Conservation (phyloP, 2,888 invertebrate genomes). For the Pseudolycoriella hygida region DNA sequence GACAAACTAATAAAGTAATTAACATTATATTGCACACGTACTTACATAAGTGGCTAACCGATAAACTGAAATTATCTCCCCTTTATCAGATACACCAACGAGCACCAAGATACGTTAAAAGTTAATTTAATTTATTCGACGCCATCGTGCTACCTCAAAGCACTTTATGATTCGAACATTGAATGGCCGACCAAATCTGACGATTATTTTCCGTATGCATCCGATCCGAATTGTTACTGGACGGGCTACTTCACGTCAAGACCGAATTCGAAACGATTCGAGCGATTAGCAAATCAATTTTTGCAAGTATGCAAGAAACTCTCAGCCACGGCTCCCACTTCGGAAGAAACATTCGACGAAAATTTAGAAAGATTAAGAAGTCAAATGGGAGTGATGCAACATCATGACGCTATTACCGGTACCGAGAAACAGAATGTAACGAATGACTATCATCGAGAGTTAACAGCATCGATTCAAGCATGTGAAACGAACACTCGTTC, state of each 20-base stretch:
- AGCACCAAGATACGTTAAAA: constrained; percentile 37
- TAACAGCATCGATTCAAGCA: constrained; percentile 47
- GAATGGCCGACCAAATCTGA: constrained; percentile 57
- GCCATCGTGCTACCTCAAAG: constrained; percentile 68
- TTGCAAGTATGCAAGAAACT: constrained; percentile 35
- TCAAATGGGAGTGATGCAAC: constrained; percentile 74
- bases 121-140: constrained; percentile 73
- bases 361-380: constrained; percentile 42
- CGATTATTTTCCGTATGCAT: constrained; percentile 87
- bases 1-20: constrained; percentile 74
- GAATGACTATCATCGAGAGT: constrained; percentile 63
- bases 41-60: too few relatives aligned
- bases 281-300: constrained; percentile 55
- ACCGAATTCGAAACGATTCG: constrained; percentile 62
- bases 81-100: constrained; percentile 43
- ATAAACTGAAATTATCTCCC: too few relatives aligned
- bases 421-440: constrained; percentile 79
- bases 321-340: constrained; percentile 31
- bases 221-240: constrained; percentile 77
- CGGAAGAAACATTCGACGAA: constrained; percentile 8
- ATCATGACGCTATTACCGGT: constrained; percentile 75
- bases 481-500: constrained; percentile 22
- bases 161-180: constrained; percentile 49
- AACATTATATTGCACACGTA: not conserved
- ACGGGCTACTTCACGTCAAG: constrained; percentile 80